Evolutionary conservation across 2,888 invertebrate species (phyloP), one percentile per base, ranked within the genome.

Genomic region (Piscicola geometra): DNA sequence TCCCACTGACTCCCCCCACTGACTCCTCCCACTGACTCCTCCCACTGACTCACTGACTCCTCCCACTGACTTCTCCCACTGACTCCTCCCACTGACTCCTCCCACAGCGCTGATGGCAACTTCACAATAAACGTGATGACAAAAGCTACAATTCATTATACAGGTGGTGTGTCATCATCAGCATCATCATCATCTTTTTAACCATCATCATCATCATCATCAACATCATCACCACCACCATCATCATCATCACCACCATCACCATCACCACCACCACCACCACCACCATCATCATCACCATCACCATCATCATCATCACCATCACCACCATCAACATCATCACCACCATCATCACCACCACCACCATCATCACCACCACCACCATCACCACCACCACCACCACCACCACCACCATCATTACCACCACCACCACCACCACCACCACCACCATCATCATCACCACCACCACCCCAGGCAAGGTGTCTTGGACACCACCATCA

Each of bases 381-480:
- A 88, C 98, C 60, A 96, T 95, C 72, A 87, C 98, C 86, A 96
- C 96, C 75, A 98, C 98, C 87, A 90, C 98, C 82, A 95, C 97
- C 88, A 95, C 96, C 87, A 92, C 98, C 84, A 96, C 97, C 89
- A 97, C 98, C 89, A 98, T 98, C 90, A 97, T 98, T 88, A 89
- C 98, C 80, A 89, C 98, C 86, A 93, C 98, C 81, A 96, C 97
- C 81, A 97, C 98, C 88, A 97, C 98, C 84, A 97, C 97, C 85
- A n/a, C 98, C 98, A 66, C 97, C 97, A 71, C 98, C 97, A 75
- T 96, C 95, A 41, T 88, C 98, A 83, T 97, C 97, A 80, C 94
- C 98, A 82, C 98, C 98, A n/a, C n/a, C n/a, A n/a, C n/a, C n/a
- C n/a, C n/a, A n/a, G n/a, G n/a, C n/a, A n/a, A n/a, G n/a, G n/a